Evolutionary conservation across 2,888 invertebrate species (phyloP), one percentile per base, ranked within the genome.

Genomic region (Plebejus argus): DNA sequence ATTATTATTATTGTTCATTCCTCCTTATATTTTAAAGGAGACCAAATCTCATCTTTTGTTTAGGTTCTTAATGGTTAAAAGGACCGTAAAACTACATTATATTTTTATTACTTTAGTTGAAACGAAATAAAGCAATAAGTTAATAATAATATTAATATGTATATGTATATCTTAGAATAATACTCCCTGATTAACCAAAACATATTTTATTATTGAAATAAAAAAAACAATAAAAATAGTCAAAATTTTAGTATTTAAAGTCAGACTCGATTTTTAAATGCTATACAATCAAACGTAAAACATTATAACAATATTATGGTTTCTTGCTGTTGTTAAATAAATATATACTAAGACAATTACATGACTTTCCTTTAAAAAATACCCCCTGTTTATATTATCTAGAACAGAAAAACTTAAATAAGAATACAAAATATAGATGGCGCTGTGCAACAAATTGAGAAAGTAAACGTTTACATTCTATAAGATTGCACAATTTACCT

Each of bases 311-410:
- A 49, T 20, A 45, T n/a, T 71, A 49, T 45, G 12, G 23, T 76
- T 76, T 84, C 84, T 86, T 83, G 86, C 86, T 86, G 86, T 89
- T 88, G 84, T 88, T 83, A 82, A 89, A 89, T 89, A 89, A 89
- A 88, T 79, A 87, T 78, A 84, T 85, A 77, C 75, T 71, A n/a
- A 71, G 71, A 81, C 80, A 77, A 78, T 77, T 28, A 70, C 71
- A 49, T n/a, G 45, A 23, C 61, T 79, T 77, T 74, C 45, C 18
- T 7, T 45, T 33, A 1, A 66, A 15, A 66, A 28, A 20, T 66
- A 66, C 12, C 12, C 66, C 18, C 28, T 12, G 23, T 23, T n/a
- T n/a, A n/a, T n/a, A n/a, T n/a, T n/a, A 61, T 20, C 61, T 10
- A 20, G 8, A 58, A n/a, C 12, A 61, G 10, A 23, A 61, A 20